A percentile compares a stretch with the other conserved stretches of the same genome.
phyloP scores from a whole-genome alignment of 2,797 vertebrate species.

The Chromis chromis region DNA sequence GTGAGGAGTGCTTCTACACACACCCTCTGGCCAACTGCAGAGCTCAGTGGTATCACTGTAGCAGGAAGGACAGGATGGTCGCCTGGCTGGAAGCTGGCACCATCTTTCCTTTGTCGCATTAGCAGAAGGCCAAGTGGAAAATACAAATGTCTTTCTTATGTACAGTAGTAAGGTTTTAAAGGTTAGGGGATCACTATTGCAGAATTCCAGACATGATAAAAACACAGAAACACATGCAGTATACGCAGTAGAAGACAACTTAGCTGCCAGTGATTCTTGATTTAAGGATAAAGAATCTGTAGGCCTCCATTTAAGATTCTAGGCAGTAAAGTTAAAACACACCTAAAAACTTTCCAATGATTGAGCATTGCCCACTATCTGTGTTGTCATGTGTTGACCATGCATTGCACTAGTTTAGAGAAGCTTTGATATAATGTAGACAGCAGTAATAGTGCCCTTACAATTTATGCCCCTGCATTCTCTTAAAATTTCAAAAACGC shows the following conservation, averaged over 20 bases:
- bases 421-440: neutral
- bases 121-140: conserved; percentile 30
- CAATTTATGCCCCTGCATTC: neutral
- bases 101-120: conserved; percentile 12
- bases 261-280: neutral
- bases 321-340: too few species aligned
- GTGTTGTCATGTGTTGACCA: too few species aligned
- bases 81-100: conserved; percentile 56
- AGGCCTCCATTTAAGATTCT: too few species aligned
- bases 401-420: neutral
- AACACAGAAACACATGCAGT: neutral
- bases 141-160: neutral
- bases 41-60: conserved; percentile 20
- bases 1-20: neutral
- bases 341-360: too few species aligned
- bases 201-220: neutral
- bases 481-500: neutral
- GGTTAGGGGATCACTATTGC: too few species aligned
- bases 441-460: neutral
- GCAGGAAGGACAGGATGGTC: conserved; percentile 50
- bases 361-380: too few species aligned
- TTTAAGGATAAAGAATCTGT: neutral
- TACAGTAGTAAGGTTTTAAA: too few species aligned
- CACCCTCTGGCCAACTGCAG: conserved; percentile 4
- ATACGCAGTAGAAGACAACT: neutral